phyloP scores from a whole-genome alignment of 2,797 vertebrate species.

The Etheostoma perlongum region DNA sequence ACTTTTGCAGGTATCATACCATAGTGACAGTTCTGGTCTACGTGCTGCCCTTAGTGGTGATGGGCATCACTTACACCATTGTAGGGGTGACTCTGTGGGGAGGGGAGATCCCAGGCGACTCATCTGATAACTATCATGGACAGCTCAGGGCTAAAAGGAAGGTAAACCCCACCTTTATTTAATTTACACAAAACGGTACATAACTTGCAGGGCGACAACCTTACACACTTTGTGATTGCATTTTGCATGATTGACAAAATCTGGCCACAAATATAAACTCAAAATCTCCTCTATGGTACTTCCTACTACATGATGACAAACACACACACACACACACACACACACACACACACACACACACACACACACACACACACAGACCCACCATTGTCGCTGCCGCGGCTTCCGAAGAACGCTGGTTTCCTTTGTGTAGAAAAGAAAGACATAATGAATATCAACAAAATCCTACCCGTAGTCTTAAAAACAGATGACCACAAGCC shows the following conservation, averaged over 20 bases:
- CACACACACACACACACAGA: too few relatives aligned
- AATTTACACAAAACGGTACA: background rate
- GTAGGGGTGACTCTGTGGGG: slow-evolving; percentile 97
- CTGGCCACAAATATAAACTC: too few relatives aligned
- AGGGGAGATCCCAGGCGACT: slow-evolving; percentile 95
- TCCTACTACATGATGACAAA: too few relatives aligned
- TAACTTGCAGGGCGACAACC: background rate
- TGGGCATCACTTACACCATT: slow-evolving; percentile 96
- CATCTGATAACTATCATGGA: slow-evolving; percentile 94
- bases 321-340: too few relatives aligned
- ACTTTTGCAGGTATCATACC: slow-evolving; percentile 90
- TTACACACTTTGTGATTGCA: too few relatives aligned
- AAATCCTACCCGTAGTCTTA: too few relatives aligned
- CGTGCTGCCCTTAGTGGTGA: slow-evolving; percentile 92
- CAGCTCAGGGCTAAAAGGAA: slow-evolving; percentile 97
- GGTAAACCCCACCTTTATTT: slow-evolving; percentile 67
- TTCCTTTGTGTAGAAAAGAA: background rate
- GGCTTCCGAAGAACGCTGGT: background rate
- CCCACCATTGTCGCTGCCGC: too few relatives aligned
- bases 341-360: too few relatives aligned
- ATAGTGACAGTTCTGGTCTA: slow-evolving; percentile 94
- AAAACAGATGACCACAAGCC: too few relatives aligned
- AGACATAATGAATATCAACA: background rate
- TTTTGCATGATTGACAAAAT: too few relatives aligned
- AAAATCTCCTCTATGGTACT: too few relatives aligned